Conservation (phyloP, 2,797 vertebrate species). For the Sebastes oblongus region DNA sequence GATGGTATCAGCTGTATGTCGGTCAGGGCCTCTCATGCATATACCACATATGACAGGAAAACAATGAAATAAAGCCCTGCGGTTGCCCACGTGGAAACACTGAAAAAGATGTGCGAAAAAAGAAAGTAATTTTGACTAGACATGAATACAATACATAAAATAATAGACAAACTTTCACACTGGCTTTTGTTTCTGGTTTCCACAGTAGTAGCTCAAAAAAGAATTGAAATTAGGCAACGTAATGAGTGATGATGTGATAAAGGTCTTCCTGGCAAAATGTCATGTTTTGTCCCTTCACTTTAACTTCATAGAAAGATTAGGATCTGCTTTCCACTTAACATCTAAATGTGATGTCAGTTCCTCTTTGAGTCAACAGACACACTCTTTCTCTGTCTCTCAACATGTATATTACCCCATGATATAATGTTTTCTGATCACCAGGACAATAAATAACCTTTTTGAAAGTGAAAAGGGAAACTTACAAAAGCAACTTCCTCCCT, state of each 20-base stretch:
- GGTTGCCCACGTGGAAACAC: constrained; percentile 67
- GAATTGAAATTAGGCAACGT: constrained; percentile 33
- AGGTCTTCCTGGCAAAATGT: neutral
- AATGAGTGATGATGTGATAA: constrained; percentile 13
- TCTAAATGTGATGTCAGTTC: constrained; percentile 8
- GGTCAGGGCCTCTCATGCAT: constrained; percentile 29
- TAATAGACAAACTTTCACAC: neutral
- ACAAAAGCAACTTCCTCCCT: neutral
- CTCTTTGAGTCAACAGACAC: neutral
- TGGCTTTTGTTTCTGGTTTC: constrained; percentile 36
- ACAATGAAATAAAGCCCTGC: constrained; percentile 11
- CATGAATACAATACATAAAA: neutral
- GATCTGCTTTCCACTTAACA: neutral
- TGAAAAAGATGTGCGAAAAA: constrained; percentile 3
- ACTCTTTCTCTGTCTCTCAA: neutral
- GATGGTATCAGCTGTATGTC: constrained; percentile 64
- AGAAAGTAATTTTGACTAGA: constrained; percentile 12
- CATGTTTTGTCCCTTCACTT: neutral
- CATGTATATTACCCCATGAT: neutral
- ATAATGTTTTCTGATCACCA: neutral
- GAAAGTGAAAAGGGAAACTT: constrained; percentile 37
- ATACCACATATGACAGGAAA: constrained; percentile 66
- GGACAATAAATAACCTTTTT: neutral
- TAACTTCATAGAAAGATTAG: neutral
- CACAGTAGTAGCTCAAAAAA: neutral